Base-by-base conservation (phyloP, 1,140 invertebrate species). In the Hyphantria cunea region DNA sequence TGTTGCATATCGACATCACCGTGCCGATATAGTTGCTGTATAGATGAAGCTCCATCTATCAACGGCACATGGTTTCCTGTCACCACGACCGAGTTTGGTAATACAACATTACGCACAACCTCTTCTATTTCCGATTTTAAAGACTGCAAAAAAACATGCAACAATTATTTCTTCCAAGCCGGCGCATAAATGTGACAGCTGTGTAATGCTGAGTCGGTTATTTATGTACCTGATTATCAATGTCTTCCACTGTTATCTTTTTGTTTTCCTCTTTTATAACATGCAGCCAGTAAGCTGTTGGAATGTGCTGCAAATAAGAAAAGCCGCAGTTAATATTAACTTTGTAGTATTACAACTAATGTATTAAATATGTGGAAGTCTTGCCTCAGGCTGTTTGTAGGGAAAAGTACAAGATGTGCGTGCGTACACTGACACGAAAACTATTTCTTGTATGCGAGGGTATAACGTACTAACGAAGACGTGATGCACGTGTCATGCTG, bases 221-320 rank as follows among this genome's bases (percentile, higher is more conserved):
- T 25, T 25, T 25, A 25, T 5, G 5, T 25, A 80, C 80, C 74
- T 80, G 54, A 31, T 69, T 65, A 9, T 74, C 68, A 37, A 64
- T 48, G 15, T 31, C 60, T n/a, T 41, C 64, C 13, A 52, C 37
- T 42, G 48, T 6, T 48, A 34, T 58, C 14, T 80, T 81, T 17
- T 76, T 80, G 1, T 66, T 53, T 59, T 86, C 81, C n/a, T 73
- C 75, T 48, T 64, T 74, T 11, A 89, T 78, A 0, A 89, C 81
- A 49, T 86, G 78, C 12, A 89, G 64, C 39, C 76, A 65, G 60
- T 86, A 89, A 11, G 72, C 66, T 10, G 84, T 89, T 45, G 86
- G 82, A n/a, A 89, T 79, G 32, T 85, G 82, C 86, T 89, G 76
- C 15, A 82, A 82, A 47, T 53, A n/a, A n/a, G n/a, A n/a, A n/a